phyloP scores from a whole-genome alignment of 2,888 invertebrate genomes.

The Drosophila kanekoi region DNA sequence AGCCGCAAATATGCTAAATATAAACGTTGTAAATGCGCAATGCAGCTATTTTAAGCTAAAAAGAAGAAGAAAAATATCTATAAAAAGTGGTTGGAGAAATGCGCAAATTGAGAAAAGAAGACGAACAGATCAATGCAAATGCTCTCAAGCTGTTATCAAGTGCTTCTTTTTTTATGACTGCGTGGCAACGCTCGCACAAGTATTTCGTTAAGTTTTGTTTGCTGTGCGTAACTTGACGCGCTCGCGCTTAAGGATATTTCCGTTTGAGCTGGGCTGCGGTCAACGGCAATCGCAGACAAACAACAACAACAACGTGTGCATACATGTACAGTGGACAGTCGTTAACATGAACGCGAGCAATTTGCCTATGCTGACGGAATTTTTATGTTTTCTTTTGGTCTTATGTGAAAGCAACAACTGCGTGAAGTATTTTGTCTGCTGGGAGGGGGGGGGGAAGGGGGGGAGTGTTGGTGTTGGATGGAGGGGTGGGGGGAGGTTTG shows the following conservation, averaged over 20 bases:
- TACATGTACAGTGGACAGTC: conserved; percentile 1
- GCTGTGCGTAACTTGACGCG: conserved; percentile 28
- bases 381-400: conserved; percentile 7
- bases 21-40: neutral
- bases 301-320: conserved; percentile 4
- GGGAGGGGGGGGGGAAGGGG: neutral
- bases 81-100: neutral
- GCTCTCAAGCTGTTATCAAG: neutral
- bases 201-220: neutral
- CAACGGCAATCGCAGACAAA: conserved; percentile 20
- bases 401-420: conserved; percentile 4
- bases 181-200: conserved; percentile 6
- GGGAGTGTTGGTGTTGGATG: too few species aligned
- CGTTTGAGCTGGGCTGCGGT: conserved; percentile 42
- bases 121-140: conserved; percentile 1
- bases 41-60: neutral
- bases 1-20: conserved; percentile 13
- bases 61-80: too few species aligned
- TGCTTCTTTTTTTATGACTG: neutral
- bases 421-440: too few species aligned
- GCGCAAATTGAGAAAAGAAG: neutral
- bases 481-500: too few species aligned
- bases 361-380: neutral
- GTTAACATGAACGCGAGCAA: conserved; percentile 1
- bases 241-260: conserved; percentile 39